These are phyloP conservation scores for Oostethus manadensis DNA, from an alignment of 2,113 vertebrate species.

Conservation along the genomic window DNA sequence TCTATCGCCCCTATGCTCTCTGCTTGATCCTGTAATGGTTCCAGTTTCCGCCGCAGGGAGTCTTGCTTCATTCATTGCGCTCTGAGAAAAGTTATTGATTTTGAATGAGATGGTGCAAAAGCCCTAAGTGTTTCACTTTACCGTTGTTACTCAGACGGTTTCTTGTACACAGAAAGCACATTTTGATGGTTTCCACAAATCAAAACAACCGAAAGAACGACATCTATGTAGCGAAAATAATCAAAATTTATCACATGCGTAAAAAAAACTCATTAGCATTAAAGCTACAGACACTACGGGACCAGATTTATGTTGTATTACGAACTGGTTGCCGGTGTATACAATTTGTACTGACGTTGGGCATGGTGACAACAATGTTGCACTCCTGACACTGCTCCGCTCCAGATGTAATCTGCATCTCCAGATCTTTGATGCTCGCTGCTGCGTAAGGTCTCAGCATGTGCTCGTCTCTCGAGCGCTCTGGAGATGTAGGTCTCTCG, in stretches of 20 bases:
- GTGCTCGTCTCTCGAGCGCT: neutral
- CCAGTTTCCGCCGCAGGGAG: neutral
- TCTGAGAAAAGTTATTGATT: neutral
- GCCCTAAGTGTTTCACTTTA: neutral
- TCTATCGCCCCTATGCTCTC: neutral
- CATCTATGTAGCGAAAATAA: no score
- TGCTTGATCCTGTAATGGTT: constrained; percentile 1
- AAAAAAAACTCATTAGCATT: no score
- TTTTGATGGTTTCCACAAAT: no score
- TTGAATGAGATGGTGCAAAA: neutral
- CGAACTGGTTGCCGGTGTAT: no score
- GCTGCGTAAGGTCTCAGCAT: neutral
- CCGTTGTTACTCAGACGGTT: neutral
- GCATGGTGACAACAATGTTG: neutral
- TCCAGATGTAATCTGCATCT: neutral
- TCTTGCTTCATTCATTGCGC: neutral
- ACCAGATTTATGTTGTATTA: no score
- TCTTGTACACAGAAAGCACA: neutral
- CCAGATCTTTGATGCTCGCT: neutral
- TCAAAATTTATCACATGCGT: no score
- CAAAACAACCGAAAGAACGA: no score
- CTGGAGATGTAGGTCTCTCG: neutral
- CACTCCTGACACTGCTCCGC: neutral
- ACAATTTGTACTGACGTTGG: neutral
- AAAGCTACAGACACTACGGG: no score